Percentiles rank a stretch among this genome's conserved stretches.
phyloP scores from a whole-genome alignment of 2,797 vertebrate genomes.

The Streptopelia turtur region DNA sequence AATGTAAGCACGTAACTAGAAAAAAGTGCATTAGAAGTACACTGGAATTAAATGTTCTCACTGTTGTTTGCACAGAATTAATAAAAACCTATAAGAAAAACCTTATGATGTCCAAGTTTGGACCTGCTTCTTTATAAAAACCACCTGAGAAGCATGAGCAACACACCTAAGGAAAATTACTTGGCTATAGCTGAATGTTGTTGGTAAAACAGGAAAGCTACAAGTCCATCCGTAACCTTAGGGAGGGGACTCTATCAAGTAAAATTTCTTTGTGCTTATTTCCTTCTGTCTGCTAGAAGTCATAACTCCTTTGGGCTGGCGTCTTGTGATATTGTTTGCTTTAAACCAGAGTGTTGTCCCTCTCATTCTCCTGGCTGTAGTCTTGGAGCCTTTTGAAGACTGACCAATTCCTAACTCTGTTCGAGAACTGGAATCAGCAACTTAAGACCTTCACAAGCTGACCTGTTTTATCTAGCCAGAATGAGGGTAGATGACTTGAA shows the following conservation, averaged over 20 bases:
- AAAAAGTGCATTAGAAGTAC: not conserved
- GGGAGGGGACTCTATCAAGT: not conserved
- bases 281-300: not conserved
- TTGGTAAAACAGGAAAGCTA: not conserved
- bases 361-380: not conserved
- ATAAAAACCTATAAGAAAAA: not conserved
- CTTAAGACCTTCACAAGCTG: not conserved
- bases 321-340: not conserved
- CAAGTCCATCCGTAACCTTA: not conserved
- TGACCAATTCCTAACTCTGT: not conserved
- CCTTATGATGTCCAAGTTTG: not conserved
- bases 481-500: not conserved
- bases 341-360: not conserved
- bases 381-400: not conserved
- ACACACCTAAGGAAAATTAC: not conserved
- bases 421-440: not conserved
- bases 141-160: not conserved
- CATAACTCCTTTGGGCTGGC: not conserved
- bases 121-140: not conserved
- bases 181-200: not conserved
- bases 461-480: not conserved
- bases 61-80: not conserved
- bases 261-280: not conserved
- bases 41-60: not conserved
- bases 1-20: not conserved